Conservation (phyloP, 2,797 vertebrate species). For the Propithecus perrieri region DNA sequence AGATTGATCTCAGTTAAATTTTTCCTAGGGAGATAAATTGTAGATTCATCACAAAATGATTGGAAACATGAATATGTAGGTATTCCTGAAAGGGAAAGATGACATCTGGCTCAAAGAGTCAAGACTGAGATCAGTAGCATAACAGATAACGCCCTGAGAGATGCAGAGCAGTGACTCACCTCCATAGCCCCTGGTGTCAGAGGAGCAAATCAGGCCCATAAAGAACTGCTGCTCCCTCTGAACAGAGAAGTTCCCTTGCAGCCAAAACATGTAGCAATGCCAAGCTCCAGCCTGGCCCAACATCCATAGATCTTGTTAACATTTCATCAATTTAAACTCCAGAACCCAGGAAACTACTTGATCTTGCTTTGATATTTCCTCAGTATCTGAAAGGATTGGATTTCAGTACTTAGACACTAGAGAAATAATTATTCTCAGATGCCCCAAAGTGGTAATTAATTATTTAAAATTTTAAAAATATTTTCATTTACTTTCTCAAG, state of each 20-base stretch:
- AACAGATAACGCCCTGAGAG: neutral
- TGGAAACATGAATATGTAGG: neutral
- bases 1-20: neutral
- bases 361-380: neutral
- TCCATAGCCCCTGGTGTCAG: neutral
- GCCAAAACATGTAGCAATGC: neutral
- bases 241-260: neutral
- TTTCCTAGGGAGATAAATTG: neutral
- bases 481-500: neutral
- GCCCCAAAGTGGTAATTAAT: neutral
- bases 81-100: neutral
- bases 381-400: neutral
- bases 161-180: neutral
- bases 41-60: neutral
- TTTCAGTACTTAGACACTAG: neutral
- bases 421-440: neutral
- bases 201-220: neutral
- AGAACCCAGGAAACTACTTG: neutral
- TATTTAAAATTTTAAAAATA: neutral
- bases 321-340: neutral
- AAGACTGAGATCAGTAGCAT: rapidly evolving
- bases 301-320: neutral
- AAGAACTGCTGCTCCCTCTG: neutral
- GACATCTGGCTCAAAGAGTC: neutral
- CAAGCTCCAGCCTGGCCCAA: neutral